Base-by-base conservation (phyloP, 2,797 vertebrate genomes). In the Parauchenoglanis punctatus region DNA sequence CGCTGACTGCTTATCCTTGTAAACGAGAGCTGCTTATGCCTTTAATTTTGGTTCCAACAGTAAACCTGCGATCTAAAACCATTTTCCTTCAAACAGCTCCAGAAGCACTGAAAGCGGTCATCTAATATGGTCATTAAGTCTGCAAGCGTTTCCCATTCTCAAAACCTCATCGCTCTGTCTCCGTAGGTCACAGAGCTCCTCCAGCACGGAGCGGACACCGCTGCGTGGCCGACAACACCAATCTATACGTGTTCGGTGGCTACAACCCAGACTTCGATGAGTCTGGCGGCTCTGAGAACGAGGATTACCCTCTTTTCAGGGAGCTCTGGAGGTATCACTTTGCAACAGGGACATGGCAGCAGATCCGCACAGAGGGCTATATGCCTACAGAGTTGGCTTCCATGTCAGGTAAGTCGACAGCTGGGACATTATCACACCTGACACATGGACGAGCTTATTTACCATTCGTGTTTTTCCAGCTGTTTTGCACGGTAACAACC, bases 251-350 rank as follows among this genome's bases (percentile, higher is more conserved):
- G 77, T 99, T 99, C 0, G 99, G 99, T 84, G 99, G 99, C 13
- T 99, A 99, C 93, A 99, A 99, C 58, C 99, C 98, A 0, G 98
- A 99, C 93, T 99, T 97, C 0, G 97, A 99, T 1, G 98, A 99
- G 92, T 99, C 99, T 0, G 98, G 98, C 1, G 98, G 98, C 86
- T 96, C 97, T 0, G 98, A 98, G 85, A 99, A 99, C 8, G 98
- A 98, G 92, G 97, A 99, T 90, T 99, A 99, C 76, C 98, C 98
- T 0, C 96, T 99, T 83, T 99, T 99, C 94, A 96, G 99, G 92
- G 99, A 99, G 83, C 97, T 99, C 49, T 99, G 99, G 99, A 93
- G 97, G 91, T 99, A 98, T 92, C 97, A 99, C 94, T 99, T 99
- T 77, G 98, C 98, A 80, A 99, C 98, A 0, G 97, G 97, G 90